Evolutionary conservation across 2,888 invertebrate species (phyloP), one percentile per base, ranked within the genome.

Genomic region (Aelia acuminata): DNA sequence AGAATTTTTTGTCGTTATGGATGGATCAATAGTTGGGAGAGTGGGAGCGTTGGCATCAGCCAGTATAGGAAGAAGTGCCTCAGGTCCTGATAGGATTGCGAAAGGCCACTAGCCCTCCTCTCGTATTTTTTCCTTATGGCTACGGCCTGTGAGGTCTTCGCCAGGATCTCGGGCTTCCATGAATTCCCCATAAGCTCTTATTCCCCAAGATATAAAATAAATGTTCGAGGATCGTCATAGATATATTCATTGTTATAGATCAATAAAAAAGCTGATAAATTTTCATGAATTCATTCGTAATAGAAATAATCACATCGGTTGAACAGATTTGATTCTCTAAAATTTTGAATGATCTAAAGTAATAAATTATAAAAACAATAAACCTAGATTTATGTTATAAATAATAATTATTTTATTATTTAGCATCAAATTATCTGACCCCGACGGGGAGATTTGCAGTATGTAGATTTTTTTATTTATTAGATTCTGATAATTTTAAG

Each of bases 61-160:
- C 31, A 70, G 31, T 31, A 70, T 70, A 70, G 63, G 63, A 70
- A 70, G 63, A 70, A 70, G 63, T 70, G 63, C 35, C 63, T 35
- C 35, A 1, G 31, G 8, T 7, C 35, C 35, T 70, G 63, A 70
- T 70, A 70, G 63, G 63, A 70, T 70, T 70, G 63, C 63, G 31
- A 31, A 35, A 18, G 63, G 63, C 63, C 35, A 70, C 63, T 70
- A 7, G 18, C 63, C 2, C 8, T 4, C 18, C 8, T 15, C 18
- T 35, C 63, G 63, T 70, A 70, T 70, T 70, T 70, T 35, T 70
- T 63, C 26, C 31, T 70, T 70, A 70, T 7, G 31, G 31, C 18
- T 70, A 18, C 15, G 57, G 26, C 13, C 57, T 13, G 26, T n/a
- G 7, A 11, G 63, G 31, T 31, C 63, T 15, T 15, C 18, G 18